Base-by-base conservation (phyloP, 1,140 invertebrate species). In the Steinernema khuongi region DNA sequence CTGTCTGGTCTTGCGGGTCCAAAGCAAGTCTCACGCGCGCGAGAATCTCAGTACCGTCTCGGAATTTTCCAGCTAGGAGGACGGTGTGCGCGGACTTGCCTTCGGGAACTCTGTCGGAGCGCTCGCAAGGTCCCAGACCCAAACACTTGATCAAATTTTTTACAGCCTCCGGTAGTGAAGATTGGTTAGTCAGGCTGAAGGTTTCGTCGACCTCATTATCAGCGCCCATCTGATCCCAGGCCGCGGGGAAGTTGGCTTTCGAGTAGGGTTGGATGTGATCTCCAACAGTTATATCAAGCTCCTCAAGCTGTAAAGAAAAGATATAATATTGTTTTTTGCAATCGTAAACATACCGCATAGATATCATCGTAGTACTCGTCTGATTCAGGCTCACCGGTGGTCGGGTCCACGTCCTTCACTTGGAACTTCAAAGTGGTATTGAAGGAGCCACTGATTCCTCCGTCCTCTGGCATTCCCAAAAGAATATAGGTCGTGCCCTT, bases 341-440 rank as follows among this genome's bases (percentile, higher is more conserved):
- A 33, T 69, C 31, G 11, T 66, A 68, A 72, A 31, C 67, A 85
- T 85, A 91, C 90, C 86, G 90, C 90, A 86, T 92, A 93, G 83
- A 92, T 90, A 86, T 93, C 92, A 75, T 90, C 89, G 80, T 92
- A 93, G 70, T 91, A 94, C 83, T 96, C 94, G 18, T 86, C 85
- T 36, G 93, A 91, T 79, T 98, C 94, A 0, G 95, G 92, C 68
- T 93, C 87, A 0, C 95, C 95, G 0, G 94, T 97, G 44, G 88
- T 97, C 0, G 94, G 94, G 88, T 98, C 96, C 86, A 94, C 97
- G 87, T 98, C 96, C 77, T 93, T 92, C 0, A 97, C 94, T 31
- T 91, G 87, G 85, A 97, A 99, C 85, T 95, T 93, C 73, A 99
- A 87, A 1, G 91, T 93, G 14, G 94, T 92, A 31, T 91, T 91